phyloP scores from a whole-genome alignment of 1,140 invertebrate genomes.

The Drosophila repletoides region DNA sequence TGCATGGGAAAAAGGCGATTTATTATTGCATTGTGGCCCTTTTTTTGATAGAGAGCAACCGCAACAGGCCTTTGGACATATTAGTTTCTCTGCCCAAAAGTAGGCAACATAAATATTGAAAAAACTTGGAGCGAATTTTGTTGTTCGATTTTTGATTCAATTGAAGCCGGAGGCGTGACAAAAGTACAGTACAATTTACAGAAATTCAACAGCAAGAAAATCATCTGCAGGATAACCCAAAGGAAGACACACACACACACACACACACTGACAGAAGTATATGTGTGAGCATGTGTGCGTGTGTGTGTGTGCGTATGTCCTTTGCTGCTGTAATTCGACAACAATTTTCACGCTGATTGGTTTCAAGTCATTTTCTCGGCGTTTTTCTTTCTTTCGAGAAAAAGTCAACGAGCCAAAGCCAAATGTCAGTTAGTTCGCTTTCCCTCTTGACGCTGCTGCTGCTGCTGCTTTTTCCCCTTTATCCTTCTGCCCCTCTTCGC shows the following conservation, averaged over 20 bases:
- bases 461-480: not conserved
- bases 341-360: conserved; percentile 78
- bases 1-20: too few relatives aligned
- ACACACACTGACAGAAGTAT: not conserved
- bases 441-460: too few relatives aligned
- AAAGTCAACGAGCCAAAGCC: conserved; percentile 71
- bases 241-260: conserved; percentile 5
- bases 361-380: conserved; percentile 63
- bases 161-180: conserved; percentile 28
- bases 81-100: too few relatives aligned
- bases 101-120: too few relatives aligned
- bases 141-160: conserved; percentile 14
- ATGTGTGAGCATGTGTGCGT: conserved; percentile 1
- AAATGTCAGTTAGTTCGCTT: conserved; percentile 56
- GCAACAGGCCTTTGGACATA: too few relatives aligned
- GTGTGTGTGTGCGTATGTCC: conserved; percentile 24
- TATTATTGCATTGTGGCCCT: too few relatives aligned
- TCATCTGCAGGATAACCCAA: conserved; percentile 41
- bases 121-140: not conserved
- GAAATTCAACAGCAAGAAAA: conserved; percentile 29
- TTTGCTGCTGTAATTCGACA: conserved; percentile 30
- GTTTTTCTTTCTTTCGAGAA: conserved; percentile 35
- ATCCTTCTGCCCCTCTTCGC: not conserved
- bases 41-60: too few relatives aligned
- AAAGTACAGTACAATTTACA: conserved; percentile 62